A percentile compares a stretch with the other conserved stretches of the same genome.
phyloP scores from a whole-genome alignment of 2,888 invertebrate species.

The Dorcus hopei region DNA sequence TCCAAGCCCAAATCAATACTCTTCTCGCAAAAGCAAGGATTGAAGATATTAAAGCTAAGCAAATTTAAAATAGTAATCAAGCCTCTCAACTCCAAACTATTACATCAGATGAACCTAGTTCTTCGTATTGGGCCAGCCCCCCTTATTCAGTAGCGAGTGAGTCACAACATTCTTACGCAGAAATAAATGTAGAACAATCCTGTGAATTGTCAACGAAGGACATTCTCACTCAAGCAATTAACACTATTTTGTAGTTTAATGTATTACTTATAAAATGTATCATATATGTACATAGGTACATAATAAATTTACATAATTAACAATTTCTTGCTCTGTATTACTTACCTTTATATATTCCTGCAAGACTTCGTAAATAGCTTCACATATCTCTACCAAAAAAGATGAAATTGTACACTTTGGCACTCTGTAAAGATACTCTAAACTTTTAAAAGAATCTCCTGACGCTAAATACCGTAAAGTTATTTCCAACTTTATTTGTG shows the following conservation, averaged over 20 bases:
- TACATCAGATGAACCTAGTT: not conserved
- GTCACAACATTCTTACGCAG: not conserved
- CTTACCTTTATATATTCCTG: not conserved
- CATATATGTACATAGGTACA: not conserved
- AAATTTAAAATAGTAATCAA: not conserved
- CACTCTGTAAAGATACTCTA: not conserved
- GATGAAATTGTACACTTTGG: not conserved
- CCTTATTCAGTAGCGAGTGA: not conserved
- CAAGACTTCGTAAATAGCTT: not conserved
- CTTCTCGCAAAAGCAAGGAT: not conserved
- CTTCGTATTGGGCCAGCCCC: not conserved
- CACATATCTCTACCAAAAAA: not conserved
- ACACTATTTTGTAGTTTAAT: not conserved
- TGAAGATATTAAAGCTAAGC: not conserved
- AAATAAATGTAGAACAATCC: not conserved
- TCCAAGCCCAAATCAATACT: not conserved
- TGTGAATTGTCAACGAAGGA: not conserved
- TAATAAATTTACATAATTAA: not conserved
- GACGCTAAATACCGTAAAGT: too few species aligned
- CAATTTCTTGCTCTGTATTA: not conserved
- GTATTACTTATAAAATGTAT: not conserved
- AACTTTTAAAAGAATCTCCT: not conserved
- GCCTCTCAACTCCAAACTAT: not conserved
- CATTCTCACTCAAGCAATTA: not conserved
- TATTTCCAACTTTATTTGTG: too few species aligned